These are phyloP conservation scores for Loris lydekkerianus DNA, from an alignment of 2,797 vertebrate species.

Conservation along the genomic window DNA sequence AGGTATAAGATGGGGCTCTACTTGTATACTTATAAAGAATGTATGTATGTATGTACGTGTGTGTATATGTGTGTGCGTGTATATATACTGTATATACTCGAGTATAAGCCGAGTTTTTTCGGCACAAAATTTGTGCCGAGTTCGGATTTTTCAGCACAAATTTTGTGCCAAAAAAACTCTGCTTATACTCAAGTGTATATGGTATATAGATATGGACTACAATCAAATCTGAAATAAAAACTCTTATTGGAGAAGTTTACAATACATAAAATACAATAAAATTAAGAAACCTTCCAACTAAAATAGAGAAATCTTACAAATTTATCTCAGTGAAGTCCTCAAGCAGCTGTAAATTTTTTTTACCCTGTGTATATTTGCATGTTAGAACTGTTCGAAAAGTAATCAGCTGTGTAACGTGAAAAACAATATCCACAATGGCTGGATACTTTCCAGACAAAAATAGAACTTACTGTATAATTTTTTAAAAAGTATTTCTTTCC, in stretches of 20 bases:
- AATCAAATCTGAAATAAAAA: background rate
- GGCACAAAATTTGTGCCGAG: too few species aligned
- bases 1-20: background rate
- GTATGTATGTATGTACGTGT: too few species aligned
- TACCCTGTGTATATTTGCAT: background rate
- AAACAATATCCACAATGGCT: too few species aligned
- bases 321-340: background rate
- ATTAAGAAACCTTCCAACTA: background rate
- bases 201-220: background rate
- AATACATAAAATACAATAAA: background rate
- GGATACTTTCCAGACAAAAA: background rate
- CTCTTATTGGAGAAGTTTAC: background rate
- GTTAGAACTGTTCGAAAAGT: too few species aligned
- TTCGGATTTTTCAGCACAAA: too few species aligned
- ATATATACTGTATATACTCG: too few species aligned
- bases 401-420: too few species aligned
- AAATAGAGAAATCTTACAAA: background rate
- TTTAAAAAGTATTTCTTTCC: background rate
- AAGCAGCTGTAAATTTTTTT: background rate
- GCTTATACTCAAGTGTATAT: too few species aligned
- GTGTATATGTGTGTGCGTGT: too few species aligned
- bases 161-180: too few species aligned
- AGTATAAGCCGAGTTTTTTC: too few species aligned
- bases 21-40: background rate
- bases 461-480: background rate